Evolutionary conservation across 2,113 vertebrate genomes (phyloP), one percentile per base, ranked within the genome.

Genomic region (Erinaceus europaeus): DNA sequence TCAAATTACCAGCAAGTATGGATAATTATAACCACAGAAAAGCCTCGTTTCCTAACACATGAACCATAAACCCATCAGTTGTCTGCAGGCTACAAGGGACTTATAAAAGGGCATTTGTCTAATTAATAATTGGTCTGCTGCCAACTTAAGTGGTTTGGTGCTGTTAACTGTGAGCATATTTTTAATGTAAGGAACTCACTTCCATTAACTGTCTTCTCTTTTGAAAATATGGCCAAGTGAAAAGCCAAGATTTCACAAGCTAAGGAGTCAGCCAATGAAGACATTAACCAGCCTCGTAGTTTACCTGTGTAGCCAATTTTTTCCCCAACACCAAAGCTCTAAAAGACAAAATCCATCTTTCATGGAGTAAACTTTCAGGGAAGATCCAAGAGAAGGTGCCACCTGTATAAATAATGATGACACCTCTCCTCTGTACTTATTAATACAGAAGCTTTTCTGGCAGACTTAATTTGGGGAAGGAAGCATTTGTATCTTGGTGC

Each of bases 41-140:
- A 93, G 38, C 83, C 90, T 57, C 53, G 68, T 69, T 97, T 86
- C 82, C 81, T 95, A 93, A 97, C 97, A 95, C 95, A 95, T 11
- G 72, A 95, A 90, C 96, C 93, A 84, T 95, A 96, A 97, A 97
- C 93, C 95, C 95, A 94, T 93, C 96, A 95, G 94, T 93, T 96
- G 96, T 97, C 95, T 88, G 86, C 88, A 90, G 94, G 89, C 95
- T 90, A 83, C 68, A 93, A 91, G 93, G 95, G 96, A 96, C 97
- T 97, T 96, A 93, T 91, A 93, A 96, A 96, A 96, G 96, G 96
- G 96, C 96, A 97, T 97, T 97, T 96, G 94, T 97, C 96, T 97
- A 87, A 97, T 97, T 97, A 97, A 97, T 97, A 97, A 97, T 94
- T 96, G 96, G 96, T 96, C 94, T 86, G 88, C 96, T 96, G 96